Conservation (phyloP, 37 sponge, comb jelly and placozoan genomes). For the Amphimedon queenslandica region DNA sequence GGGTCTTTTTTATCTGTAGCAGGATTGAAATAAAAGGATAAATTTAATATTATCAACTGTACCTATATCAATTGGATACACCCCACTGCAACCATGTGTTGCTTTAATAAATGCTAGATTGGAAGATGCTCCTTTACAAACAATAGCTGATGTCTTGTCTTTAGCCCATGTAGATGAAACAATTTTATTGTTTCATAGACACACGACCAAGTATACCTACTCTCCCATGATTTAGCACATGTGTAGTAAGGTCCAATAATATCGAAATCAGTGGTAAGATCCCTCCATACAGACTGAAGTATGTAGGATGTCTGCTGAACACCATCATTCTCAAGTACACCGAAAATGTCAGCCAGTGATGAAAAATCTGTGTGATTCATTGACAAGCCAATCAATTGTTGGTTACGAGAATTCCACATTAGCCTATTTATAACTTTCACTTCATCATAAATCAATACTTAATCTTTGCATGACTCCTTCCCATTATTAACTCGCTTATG, state of each 20-base stretch:
- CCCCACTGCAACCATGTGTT: conserved; percentile 10
- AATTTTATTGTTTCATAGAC: conserved; percentile 12
- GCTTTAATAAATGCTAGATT: conserved; percentile 18
- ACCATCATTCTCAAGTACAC: neutral
- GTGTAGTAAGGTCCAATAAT: conserved; percentile 13
- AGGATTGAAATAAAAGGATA: too few species aligned
- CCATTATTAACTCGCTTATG: neutral
- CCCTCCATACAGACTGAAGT: neutral
- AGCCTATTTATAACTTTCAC: too few species aligned
- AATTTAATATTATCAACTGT: conserved; percentile 1
- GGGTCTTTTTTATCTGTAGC: too few species aligned
- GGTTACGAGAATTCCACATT: too few species aligned
- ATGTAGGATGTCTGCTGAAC: neutral
- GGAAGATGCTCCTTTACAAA: conserved; percentile 17
- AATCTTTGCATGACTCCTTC: neutral
- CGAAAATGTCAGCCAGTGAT: conserved; percentile 13
- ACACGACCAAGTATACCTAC: conserved; percentile 18
- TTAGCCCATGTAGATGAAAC: conserved; percentile 17
- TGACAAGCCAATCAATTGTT: conserved; percentile 17
- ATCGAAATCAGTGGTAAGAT: neutral
- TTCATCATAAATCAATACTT: conserved; percentile 20
- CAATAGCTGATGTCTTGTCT: conserved; percentile 17
- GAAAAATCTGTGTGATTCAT: conserved; percentile 25
- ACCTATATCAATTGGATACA: neutral
- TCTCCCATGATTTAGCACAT: conserved; percentile 13